Base-by-base conservation (phyloP, 1,140 invertebrate genomes). In the Thaumatotibia leucotreta region DNA sequence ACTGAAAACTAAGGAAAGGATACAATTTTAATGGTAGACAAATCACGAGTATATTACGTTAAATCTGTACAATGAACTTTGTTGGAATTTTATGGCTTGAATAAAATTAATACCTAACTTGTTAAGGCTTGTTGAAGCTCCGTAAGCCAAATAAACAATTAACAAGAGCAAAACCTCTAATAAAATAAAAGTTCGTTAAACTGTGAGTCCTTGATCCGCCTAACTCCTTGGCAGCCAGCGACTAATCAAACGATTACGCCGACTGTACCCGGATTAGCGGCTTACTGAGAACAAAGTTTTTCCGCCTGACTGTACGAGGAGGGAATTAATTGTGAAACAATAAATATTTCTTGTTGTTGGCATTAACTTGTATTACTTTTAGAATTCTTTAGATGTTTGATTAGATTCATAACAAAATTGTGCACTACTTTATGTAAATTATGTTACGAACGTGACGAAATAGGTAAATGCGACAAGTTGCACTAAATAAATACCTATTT, bases 201-300 rank as follows among this genome's bases (percentile, higher is more conserved):
- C 52, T 45, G 23, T 29, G 23, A 58, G 22, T 14, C 23, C 52
- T 58, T 58, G 52, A 58, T 58, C 52, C 52, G n/a, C 10, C 23
- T 27, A 54, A 54, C 11, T 24, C 50, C 22, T 10, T 54, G 11
- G 5, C 52, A 58, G 52, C 11, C 27, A 27, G 24, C 23, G 52
- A 58, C 52, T 58, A 58, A 58, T 58, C 52, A 58, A 58, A 27
- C 52, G 52, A 58, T 58, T 58, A 58, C 50, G 23, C 27, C 52
- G 52, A 58, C 24, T 58, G 52, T 58, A 58, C 52, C 50, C 11
- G 52, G 52, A 27, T 58, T 58, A 58, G 23, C 24, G 52, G 52
- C 52, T 58, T 58, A 58, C 24, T 29, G 5, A 6, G 39, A 45
- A 45, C 39, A 45, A 58, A 58, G 23, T 27, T 58, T 58, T 58